These are phyloP conservation scores for Sakesphorus luctuosus DNA, from an alignment of 2,113 vertebrate species.

Conservation along the genomic window DNA sequence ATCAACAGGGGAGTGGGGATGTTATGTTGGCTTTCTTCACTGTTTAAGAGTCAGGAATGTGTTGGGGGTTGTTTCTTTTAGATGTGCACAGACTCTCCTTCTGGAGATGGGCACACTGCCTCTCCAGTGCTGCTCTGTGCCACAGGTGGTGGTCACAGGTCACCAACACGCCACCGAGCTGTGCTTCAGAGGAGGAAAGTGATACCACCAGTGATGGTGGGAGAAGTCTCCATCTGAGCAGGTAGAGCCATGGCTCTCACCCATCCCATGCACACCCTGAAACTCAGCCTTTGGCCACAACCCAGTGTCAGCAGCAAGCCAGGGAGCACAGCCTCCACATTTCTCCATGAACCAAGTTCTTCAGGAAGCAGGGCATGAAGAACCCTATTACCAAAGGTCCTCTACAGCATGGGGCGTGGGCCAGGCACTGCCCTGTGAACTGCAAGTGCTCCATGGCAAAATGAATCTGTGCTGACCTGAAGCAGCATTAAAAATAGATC, in stretches of 20 bases:
- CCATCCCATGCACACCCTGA: not conserved
- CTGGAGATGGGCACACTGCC: too few species aligned
- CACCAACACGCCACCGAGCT: fast-evolving
- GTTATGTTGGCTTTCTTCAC: not conserved
- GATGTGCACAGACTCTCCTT: not conserved
- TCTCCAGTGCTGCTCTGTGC: not conserved
- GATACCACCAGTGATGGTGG: too few species aligned
- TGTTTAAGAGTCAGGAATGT: not conserved
- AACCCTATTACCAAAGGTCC: not conserved
- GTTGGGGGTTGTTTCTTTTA: not conserved
- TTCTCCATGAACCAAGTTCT: not conserved
- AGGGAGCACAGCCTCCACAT: not conserved
- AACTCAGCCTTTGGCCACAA: not conserved
- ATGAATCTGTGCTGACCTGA: not conserved
- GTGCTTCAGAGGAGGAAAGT: not conserved
- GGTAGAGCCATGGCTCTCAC: fast-evolving
- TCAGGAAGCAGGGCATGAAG: not conserved
- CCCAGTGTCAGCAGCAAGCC: fast-evolving
- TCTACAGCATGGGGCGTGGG: fast-evolving
- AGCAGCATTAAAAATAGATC: not conserved
- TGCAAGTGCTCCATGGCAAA: not conserved
- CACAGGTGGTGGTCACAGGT: fast-evolving
- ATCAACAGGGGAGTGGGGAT: fast-evolving
- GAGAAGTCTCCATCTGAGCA: not conserved
- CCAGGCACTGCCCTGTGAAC: not conserved